phyloP scores from a whole-genome alignment of 2,797 vertebrate genomes.

The Cryptoprocta ferox region DNA sequence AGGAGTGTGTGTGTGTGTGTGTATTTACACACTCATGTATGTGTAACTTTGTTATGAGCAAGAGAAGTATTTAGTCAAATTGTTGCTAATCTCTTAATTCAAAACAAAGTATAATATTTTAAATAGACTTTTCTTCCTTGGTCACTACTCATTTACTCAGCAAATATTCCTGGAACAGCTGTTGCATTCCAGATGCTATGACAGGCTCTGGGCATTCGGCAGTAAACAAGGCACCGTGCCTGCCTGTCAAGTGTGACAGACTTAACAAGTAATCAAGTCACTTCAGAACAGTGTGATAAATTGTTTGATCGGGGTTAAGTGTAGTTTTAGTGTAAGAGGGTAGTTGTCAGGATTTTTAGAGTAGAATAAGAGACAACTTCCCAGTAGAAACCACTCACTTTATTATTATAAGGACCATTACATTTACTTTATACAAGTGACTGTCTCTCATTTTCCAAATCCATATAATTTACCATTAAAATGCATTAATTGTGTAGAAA shows the following conservation, averaged over 20 bases:
- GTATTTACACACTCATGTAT: not conserved
- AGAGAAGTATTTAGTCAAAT: not conserved
- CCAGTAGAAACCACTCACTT: not conserved
- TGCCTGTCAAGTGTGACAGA: not conserved
- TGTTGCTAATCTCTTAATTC: constrained; percentile 15
- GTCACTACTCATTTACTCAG: not conserved
- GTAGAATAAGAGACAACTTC: not conserved
- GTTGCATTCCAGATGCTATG: not conserved
- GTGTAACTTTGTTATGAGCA: not conserved
- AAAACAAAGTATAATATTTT: not conserved
- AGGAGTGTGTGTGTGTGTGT: not conserved
- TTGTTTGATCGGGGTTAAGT: not conserved
- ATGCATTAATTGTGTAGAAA: not conserved
- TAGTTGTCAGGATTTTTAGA: not conserved
- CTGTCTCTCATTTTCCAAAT: constrained; percentile 26
- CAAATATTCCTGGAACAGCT: constrained; percentile 26
- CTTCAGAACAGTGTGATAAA: not conserved
- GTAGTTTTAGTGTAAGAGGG: not conserved
- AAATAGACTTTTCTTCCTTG: not conserved
- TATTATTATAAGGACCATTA: not conserved
- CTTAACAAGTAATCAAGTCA: not conserved
- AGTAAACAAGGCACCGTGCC: not conserved
- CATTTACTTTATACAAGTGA: not conserved
- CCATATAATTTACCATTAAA: not conserved
- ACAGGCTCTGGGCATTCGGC: not conserved